Conservation (phyloP, 2,888 invertebrate species). For the Pardosa pseudoannulata region DNA sequence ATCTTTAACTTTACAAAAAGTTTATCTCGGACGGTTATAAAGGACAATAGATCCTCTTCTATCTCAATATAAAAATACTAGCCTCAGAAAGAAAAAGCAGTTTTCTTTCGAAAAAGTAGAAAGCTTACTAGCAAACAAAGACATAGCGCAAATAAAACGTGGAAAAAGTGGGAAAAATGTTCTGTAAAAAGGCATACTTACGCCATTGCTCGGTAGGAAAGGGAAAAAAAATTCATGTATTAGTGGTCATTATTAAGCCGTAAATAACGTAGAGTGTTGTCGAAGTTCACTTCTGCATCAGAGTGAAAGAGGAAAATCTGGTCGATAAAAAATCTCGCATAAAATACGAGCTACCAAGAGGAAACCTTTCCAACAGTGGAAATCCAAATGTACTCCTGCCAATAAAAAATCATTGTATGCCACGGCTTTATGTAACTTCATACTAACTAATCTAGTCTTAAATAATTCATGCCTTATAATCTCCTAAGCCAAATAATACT, state of each 20-base stretch:
- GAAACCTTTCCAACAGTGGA: constrained; percentile 59
- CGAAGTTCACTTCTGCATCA: constrained; percentile 7
- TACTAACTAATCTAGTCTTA: too few relatives aligned
- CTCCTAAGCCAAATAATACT: too few relatives aligned
- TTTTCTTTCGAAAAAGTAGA: not conserved
- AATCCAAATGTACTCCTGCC: constrained; percentile 64
- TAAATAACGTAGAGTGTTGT: constrained; percentile 55
- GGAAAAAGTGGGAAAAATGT: not conserved
- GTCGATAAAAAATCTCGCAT: constrained; percentile 38
- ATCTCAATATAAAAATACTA: too few relatives aligned
- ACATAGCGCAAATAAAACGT: not conserved
- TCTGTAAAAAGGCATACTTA: too few relatives aligned
- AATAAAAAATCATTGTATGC: too few relatives aligned
- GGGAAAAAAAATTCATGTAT: constrained; percentile 21
- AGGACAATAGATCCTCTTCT: too few relatives aligned
- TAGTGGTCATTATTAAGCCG: constrained; percentile 42
- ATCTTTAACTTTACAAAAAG: too few relatives aligned
- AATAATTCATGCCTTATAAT: too few relatives aligned
- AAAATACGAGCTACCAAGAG: constrained; percentile 48
- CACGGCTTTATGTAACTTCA: too few relatives aligned
- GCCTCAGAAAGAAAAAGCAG: too few relatives aligned
- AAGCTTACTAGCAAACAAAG: not conserved
- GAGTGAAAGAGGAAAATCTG: not conserved
- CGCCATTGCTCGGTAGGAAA: not conserved
- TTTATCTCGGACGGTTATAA: too few relatives aligned